Base-by-base conservation (phyloP, 1,140 invertebrate genomes). In the Gonatopus flavifemur region DNA sequence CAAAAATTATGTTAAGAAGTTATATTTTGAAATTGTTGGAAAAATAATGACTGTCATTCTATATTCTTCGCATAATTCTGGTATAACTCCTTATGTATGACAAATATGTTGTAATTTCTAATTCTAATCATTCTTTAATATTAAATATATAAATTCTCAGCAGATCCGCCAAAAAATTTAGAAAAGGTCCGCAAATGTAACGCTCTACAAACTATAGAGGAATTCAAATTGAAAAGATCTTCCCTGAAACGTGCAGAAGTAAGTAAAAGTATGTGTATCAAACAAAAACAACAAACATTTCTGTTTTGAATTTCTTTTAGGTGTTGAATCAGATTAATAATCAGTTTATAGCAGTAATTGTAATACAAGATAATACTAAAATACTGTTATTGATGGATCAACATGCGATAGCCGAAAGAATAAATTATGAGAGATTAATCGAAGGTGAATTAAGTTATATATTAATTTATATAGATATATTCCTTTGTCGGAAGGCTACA, bases 341-440 rank as follows among this genome's bases (percentile, higher is more conserved):
- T 3, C 69, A 77, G 59, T 70, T 77, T 22, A 77, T 78, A 32
- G 66, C 62, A 18, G 74, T 63, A 33, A 47, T 72, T 24, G 49
- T 62, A 21, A 41, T 55, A 24, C 54, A 69, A 31, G 42, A 66
- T 43, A 38, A 63, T 33, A 61, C 51, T 33, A 69, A 69, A 49
- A 42, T 73, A 7, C 50, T 78, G 20, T 41, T 78, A 41, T 47
- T 76, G 6, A 71, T 78, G 21, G 76, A 78, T 62, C 76, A 78
- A 69, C 76, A 78, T 59, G 76, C 76, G 4, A 53, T 70, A 40
- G 67, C 77, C 39, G 76, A 78, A 63, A 69, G 76, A 54, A 77
- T 78, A 56, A 67, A 74, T 39, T 78, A 77, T 41, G 76, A 78
- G 55, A 48, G 67, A 43, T 63, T 78, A 13, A 51, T 78, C 40